A percentile compares a stretch with the other conserved stretches of the same genome.
Evolutionary conservation across 2,888 invertebrate genomes (phyloP).

Genomic region (Rhingia rostrata): DNA sequence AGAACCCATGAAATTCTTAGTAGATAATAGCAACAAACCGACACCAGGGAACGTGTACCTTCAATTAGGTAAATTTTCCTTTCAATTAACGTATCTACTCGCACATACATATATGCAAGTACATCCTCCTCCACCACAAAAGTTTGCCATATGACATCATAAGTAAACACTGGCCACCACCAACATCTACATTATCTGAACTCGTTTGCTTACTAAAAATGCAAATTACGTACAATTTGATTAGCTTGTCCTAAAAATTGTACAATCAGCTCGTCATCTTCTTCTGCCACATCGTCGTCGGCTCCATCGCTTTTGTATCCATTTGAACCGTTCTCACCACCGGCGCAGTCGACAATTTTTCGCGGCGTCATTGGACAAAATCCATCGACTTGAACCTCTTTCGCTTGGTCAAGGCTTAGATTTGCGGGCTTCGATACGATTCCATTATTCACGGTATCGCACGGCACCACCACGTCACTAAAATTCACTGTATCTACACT

Average conservation of each 20-base stretch:
- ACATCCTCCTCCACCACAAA: neutral
- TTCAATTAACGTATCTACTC: conserved; percentile 38
- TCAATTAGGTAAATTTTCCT: conserved; percentile 39
- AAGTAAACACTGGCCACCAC: conserved; percentile 33
- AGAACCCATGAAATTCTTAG: neutral
- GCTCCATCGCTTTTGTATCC: conserved; percentile 60
- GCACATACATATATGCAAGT: neutral
- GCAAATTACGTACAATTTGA: conserved; percentile 79
- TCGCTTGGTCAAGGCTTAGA: conserved; percentile 44
- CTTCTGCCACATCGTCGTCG: conserved; percentile 75
- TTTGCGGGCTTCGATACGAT: conserved; percentile 39
- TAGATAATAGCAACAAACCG: conserved; percentile 33
- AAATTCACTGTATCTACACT: conserved; percentile 36
- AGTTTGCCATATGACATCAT: conserved; percentile 41
- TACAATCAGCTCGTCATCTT: conserved; percentile 79
- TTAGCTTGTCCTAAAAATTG: conserved; percentile 80
- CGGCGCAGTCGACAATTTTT: conserved; percentile 73
- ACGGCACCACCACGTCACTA: conserved; percentile 24
- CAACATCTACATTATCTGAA: conserved; percentile 11
- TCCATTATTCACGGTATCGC: conserved; percentile 37
- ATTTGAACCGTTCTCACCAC: conserved; percentile 53
- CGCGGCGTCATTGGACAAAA: conserved; percentile 75
- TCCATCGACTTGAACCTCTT: conserved; percentile 51
- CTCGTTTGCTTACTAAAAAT: conserved; percentile 59
- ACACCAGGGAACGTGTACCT: conserved; percentile 32